phyloP scores from a whole-genome alignment of 2,888 invertebrate species.

The Coelinius sp. region DNA sequence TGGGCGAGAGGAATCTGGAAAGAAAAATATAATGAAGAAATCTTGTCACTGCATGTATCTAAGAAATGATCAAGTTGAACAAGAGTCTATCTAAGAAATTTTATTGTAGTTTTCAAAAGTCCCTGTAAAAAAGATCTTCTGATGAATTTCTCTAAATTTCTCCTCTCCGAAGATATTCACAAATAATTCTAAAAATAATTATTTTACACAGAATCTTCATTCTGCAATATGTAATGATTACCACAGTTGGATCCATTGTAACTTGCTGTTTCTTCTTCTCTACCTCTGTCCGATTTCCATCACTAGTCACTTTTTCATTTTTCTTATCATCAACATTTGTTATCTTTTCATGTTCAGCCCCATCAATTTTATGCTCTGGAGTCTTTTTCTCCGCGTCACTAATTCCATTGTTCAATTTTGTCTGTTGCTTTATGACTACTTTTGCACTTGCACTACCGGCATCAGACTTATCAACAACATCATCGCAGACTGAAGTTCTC shows the following conservation, averaged over 20 bases:
- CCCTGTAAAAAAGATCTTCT: no score
- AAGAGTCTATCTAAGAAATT: no score
- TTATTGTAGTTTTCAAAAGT: no score
- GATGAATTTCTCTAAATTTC: no score
- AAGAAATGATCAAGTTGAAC: not conserved
- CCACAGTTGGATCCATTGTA: not conserved
- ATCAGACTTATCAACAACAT: not conserved
- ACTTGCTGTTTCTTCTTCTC: not conserved
- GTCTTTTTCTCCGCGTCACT: not conserved
- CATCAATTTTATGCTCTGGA: not conserved
- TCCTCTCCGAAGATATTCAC: not conserved
- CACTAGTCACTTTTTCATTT: not conserved
- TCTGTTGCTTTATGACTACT: not conserved
- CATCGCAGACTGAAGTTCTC: not conserved
- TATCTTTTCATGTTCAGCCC: not conserved
- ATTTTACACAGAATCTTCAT: not conserved
- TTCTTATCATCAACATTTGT: not conserved
- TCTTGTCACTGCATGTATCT: no score
- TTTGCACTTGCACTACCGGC: not conserved
- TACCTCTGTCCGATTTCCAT: not conserved
- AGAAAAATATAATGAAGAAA: no score
- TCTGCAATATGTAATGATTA: not conserved
- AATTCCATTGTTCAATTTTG: not conserved
- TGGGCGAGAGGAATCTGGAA: conserved; percentile 47
- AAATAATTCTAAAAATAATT: not conserved